Conservation (phyloP, 2,888 invertebrate genomes). For the Mylabris sibirica region DNA sequence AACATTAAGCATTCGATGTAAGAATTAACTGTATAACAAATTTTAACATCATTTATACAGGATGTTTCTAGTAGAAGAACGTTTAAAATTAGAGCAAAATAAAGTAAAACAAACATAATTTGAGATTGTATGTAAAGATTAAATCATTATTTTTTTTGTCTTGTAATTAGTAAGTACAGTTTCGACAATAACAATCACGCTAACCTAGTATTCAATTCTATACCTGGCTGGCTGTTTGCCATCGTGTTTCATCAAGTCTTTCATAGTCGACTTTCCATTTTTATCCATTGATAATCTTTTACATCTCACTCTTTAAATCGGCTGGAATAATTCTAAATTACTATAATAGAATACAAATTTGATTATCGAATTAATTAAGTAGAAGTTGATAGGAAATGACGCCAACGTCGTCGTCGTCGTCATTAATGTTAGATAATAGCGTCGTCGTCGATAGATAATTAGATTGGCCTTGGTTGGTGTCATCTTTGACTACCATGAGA, state of each 20-base stretch:
- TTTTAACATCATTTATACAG: neutral
- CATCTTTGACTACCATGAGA: neutral
- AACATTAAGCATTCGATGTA: neutral
- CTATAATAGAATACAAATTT: neutral
- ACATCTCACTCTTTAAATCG: neutral
- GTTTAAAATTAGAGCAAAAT: no score
- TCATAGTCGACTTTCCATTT: neutral
- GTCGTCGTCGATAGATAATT: neutral
- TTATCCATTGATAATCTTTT: neutral
- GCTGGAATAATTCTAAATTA: neutral
- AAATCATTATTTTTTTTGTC: neutral
- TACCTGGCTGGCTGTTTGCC: conserved; percentile 11
- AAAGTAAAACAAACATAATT: no score
- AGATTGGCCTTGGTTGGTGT: neutral
- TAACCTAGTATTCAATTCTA: neutral
- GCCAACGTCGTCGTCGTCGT: neutral
- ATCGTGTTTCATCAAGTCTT: conserved; percentile 7
- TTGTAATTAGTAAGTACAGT: neutral
- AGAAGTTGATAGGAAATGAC: neutral
- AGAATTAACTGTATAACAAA: neutral
- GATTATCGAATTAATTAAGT: neutral
- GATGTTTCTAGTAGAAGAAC: neutral
- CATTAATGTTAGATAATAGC: neutral
- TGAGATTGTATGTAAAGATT: neutral
- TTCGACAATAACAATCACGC: neutral